A percentile compares a stretch with the other conserved stretches of the same genome.
Evolutionary conservation across 2,888 invertebrate genomes (phyloP).

Genomic region (Archaeoteleia sp.): DNA sequence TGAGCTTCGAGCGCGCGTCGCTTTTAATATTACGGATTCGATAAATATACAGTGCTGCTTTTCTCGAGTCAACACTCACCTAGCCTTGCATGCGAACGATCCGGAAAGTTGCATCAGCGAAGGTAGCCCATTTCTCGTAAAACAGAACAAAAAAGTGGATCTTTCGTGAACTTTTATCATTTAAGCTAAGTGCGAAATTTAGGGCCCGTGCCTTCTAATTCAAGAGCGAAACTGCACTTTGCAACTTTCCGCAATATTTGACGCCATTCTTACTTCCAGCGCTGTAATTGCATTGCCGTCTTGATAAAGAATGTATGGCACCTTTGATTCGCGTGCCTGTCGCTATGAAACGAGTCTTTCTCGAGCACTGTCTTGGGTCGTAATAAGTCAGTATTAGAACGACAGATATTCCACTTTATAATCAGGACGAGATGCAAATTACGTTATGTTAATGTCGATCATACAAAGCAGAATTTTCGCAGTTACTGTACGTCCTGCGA

Average conservation of each 20-base stretch:
- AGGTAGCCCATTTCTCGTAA: slow-evolving; percentile 5
- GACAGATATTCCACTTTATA: slow-evolving; percentile 13
- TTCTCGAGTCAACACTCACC: neutral
- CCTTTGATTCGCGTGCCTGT: slow-evolving; percentile 47
- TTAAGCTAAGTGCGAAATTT: slow-evolving; percentile 54
- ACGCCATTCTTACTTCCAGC: slow-evolving; percentile 17
- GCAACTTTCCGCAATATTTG: slow-evolving; percentile 34
- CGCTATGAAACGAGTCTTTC: slow-evolving; percentile 30
- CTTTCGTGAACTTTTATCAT: slow-evolving; percentile 58
- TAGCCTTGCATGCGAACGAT: neutral
- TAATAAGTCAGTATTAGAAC: slow-evolving; percentile 32
- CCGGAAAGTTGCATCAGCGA: neutral
- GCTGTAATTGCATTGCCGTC: slow-evolving; percentile 25
- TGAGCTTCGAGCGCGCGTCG: slow-evolving; percentile 28
- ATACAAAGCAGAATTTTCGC: slow-evolving; percentile 4
- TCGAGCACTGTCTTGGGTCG: slow-evolving; percentile 9
- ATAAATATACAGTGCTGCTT: slow-evolving; percentile 56
- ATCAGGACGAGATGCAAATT: slow-evolving; percentile 21
- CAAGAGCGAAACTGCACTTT: slow-evolving; percentile 22
- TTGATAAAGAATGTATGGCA: slow-evolving; percentile 31
- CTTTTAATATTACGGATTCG: slow-evolving; percentile 64
- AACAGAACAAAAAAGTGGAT: slow-evolving; percentile 23
- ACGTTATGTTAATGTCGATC: slow-evolving; percentile 26
- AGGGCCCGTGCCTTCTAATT: slow-evolving; percentile 58
- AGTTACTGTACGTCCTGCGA: slow-evolving; percentile 2